These are phyloP conservation scores for Steinernema carpocapsae DNA, from an alignment of 2,888 invertebrate genomes.

Conservation along the genomic window DNA sequence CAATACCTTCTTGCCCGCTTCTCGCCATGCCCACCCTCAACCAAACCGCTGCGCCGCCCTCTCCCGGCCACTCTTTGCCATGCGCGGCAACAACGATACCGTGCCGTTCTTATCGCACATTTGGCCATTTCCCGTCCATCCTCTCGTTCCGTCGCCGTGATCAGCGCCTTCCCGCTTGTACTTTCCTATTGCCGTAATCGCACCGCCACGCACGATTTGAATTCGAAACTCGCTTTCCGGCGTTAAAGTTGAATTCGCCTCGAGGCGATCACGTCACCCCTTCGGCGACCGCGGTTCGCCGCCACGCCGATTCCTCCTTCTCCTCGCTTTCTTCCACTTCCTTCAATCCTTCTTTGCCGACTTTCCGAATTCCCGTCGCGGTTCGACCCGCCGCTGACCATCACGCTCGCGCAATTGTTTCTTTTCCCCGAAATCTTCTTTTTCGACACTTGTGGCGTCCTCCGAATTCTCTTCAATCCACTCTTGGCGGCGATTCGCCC, in stretches of 20 bases:
- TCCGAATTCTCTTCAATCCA: constrained; percentile 6
- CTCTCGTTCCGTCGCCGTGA: constrained; percentile 13
- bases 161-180: neutral
- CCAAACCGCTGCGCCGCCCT: neutral
- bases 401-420: neutral
- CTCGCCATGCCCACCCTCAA: neutral
- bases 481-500: constrained; percentile 18
- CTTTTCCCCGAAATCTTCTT: neutral
- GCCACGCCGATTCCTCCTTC: neutral
- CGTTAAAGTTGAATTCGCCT: constrained; percentile 1
- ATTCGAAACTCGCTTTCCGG: neutral
- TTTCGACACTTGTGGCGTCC: constrained; percentile 18
- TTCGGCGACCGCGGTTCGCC: neutral
- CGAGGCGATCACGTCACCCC: constrained; percentile 14
- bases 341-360: neutral
- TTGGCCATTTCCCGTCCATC: neutral
- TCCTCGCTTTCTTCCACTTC: neutral
- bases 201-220: neutral
- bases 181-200: neutral
- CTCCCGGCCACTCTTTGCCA: constrained; percentile 2
- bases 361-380: constrained; percentile 8
- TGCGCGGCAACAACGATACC: neutral
- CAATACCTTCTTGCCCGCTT: neutral
- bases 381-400: neutral
- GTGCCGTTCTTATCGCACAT: constrained; percentile 23